Evolutionary conservation across 2,113 vertebrate genomes (phyloP), one percentile per base, ranked within the genome.

Genomic region (Lepus europaeus): DNA sequence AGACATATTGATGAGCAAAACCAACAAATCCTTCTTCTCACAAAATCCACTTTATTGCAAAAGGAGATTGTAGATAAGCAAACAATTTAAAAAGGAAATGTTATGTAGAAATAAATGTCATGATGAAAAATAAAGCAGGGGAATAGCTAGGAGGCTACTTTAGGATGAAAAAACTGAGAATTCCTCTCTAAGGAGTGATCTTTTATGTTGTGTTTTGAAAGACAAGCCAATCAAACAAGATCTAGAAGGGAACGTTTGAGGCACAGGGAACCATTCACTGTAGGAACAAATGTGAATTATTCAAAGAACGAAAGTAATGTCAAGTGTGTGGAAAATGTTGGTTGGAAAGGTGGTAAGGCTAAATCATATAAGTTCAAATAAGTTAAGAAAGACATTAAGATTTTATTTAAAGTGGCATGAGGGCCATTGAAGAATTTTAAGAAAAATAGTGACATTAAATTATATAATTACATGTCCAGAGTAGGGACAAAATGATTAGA

Each of bases 41-140:
- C 12, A 85, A 70, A 96, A 78, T 56, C 22, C 92, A 84, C 49
- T 51, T 88, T n/a, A 59, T 81, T 93, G 9, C 22, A 61, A 45
- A 89, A 49, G 59, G 22, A 86, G 33, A 78, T 63, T 39, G 25
- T 9, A 77, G 70, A 27, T 56, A 23, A 69, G 63, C 2, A 29
- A 69, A 27, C 3, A 74, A 7, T 20, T 89, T 80, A 13, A 36
- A 69, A 45, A 31, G 27, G 39, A 95, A 53, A 16, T 36, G 1
- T 92, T 74, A 90, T 5, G 27, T 81, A 59, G 10, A 23, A 23
- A 20, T 20, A 86, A 56, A 19, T 59, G 20, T 45, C 13, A 27
- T 51, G 31, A n/a, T 92, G 20, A 80, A 92, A 59, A 83, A 56
- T 61, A 53, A 85, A 74, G 23, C 29, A 39, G 5, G 22, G 3